phyloP scores from a whole-genome alignment of 2,113 vertebrate genomes.

The Dascyllus trimaculatus region DNA sequence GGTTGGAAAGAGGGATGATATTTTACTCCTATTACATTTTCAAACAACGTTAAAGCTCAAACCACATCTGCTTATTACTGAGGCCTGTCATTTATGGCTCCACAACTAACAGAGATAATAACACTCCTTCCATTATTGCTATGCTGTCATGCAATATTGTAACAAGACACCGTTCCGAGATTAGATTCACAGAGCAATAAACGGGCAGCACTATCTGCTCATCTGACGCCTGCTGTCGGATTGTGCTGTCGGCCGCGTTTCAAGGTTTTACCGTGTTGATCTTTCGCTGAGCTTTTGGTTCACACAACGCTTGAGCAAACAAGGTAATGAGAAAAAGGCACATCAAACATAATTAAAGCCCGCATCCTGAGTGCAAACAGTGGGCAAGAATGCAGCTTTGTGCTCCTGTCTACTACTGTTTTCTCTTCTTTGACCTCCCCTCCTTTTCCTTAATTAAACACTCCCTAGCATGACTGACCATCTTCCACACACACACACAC shows the following conservation, averaged over 20 bases:
- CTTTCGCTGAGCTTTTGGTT: constrained; percentile 72
- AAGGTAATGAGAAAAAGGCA: constrained; percentile 82
- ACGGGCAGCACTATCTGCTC: constrained; percentile 54
- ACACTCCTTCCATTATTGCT: constrained; percentile 10
- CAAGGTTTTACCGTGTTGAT: constrained; percentile 73
- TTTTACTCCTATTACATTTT: constrained; percentile 15
- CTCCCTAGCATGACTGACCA: constrained; percentile 49
- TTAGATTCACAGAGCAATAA: constrained; percentile 46
- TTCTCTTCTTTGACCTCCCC: constrained; percentile 58
- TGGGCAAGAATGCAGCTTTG: constrained; percentile 68
- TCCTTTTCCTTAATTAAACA: constrained; percentile 66
- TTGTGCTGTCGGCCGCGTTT: constrained; percentile 45
- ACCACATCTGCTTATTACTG: not conserved
- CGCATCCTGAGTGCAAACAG: constrained; percentile 72
- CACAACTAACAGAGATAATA: constrained; percentile 36
- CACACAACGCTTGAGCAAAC: constrained; percentile 74
- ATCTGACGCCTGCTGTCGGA: constrained; percentile 45
- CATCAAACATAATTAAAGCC: constrained; percentile 80
- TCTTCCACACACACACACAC: constrained; percentile 10
- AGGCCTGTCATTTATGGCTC: constrained; percentile 2
- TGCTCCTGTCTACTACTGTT: constrained; percentile 49
- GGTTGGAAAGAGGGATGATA: not conserved
- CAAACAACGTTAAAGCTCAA: not conserved
- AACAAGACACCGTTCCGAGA: constrained; percentile 63
- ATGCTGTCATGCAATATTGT: constrained; percentile 42